Conservation (phyloP, 2,888 invertebrate genomes). For the Cryptus armator region DNA sequence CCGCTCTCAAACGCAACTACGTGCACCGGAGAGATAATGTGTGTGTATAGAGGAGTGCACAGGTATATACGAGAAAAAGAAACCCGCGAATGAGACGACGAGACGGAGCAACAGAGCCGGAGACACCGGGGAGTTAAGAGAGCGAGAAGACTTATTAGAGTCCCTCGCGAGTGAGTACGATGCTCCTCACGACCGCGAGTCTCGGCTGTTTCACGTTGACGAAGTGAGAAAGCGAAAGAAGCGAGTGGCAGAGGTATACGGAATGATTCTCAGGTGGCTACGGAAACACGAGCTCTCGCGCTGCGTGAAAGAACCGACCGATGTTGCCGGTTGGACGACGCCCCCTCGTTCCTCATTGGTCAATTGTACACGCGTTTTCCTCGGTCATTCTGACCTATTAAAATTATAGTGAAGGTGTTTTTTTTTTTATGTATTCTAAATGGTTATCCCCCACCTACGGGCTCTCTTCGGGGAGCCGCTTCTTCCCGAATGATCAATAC, state of each 20-base stretch:
- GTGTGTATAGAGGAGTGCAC: not conserved
- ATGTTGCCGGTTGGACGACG: constrained; percentile 70
- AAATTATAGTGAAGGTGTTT: constrained; percentile 51
- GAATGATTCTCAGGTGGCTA: constrained; percentile 9
- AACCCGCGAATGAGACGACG: constrained; percentile 14
- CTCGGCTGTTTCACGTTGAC: constrained; percentile 21
- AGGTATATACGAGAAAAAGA: not conserved
- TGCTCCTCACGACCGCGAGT: not conserved
- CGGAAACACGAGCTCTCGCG: not conserved
- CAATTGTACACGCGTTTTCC: constrained; percentile 67
- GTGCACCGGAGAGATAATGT: constrained; percentile 29
- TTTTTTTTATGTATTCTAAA: constrained; percentile 22
- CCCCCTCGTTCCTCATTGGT: constrained; percentile 77
- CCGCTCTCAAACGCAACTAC: constrained; percentile 29
- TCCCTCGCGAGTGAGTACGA: not conserved
- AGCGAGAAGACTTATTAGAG: constrained; percentile 10
- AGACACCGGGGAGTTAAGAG: not conserved
- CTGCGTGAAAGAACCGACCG: constrained; percentile 55
- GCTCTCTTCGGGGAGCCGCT: not conserved
- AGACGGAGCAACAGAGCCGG: not conserved
- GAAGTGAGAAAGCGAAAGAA: constrained; percentile 32
- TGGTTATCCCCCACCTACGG: constrained; percentile 46
- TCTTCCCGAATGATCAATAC: not conserved
- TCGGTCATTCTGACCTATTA: constrained; percentile 64
- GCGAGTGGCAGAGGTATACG: constrained; percentile 17